Evolutionary conservation across 2,113 vertebrate genomes (phyloP), one percentile per base, ranked within the genome.

Genomic region (Carollia perspicillata): DNA sequence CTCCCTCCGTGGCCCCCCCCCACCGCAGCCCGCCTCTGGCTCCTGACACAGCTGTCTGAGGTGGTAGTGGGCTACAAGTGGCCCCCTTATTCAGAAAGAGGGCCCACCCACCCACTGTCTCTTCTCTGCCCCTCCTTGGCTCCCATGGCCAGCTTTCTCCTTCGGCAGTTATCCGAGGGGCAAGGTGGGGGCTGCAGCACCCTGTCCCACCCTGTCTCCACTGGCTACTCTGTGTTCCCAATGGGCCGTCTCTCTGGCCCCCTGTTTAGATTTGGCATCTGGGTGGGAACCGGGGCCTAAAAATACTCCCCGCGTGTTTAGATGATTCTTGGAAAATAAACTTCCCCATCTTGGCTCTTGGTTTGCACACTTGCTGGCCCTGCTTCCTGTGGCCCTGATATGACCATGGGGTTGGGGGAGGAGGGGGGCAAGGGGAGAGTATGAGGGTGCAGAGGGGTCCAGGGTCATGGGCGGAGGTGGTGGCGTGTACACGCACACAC

Each of bases 321-420:
- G 96, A 97, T 77, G 89, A 96, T 90, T 96, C 94, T 96, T 94
- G 40, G 89, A 96, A 96, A 95, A 97, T 96, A 97, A 98, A 97
- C 93, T 91, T 94, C 97, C 97, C 92, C 53, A 0, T 97, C 96
- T 96, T 92, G 37, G 85, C 47, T 95, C 37, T 63, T 8, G 10
- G 44, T 80, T 72, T 91, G 92, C 49, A 87, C 69, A 77, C 81
- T 96, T 22, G 63, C 96, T 55, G 69, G 95, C 53, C 92, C 44
- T 33, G 75, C 63, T 97, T 97, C 97, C 97, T 95, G 97, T 44
- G 78, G 72, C 81, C 92, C 94, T 87, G 83, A 89, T 94, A n/a
- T 42, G 92, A 66, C n/a, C 1, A 26, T 10, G 71, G 8, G 0
- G 9, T 33, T 33, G 49, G 5, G 10, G 69, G 11, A 0, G 7